Evolutionary conservation across 2,113 vertebrate genomes (phyloP), one percentile per base, ranked within the genome.

Genomic region (Neolamprologus kungweensis): DNA sequence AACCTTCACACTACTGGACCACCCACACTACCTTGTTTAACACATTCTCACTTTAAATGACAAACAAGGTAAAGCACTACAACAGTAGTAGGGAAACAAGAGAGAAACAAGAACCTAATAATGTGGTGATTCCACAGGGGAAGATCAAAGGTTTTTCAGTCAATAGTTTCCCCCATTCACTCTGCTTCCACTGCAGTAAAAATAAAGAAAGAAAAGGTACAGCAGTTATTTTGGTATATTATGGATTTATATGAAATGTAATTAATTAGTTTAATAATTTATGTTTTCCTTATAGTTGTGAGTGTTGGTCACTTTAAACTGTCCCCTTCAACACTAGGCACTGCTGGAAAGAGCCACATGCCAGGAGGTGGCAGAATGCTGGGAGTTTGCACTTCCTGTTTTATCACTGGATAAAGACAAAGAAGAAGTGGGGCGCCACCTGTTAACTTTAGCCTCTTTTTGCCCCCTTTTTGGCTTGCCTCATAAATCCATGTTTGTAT

Each of bases 301-400:
- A 60, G 57, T 60, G 3, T 60, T 33, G 28, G 57, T 33, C 57
- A 60, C 57, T 60, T 31, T 31, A 60, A 60, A 60, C 26, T 4
- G 28, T 1, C 28, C 28, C 58, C 5, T 33, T 33, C 58, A 33
- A 33, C 28, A 63, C 58, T 60, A 60, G 58, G 0, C 16, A 19
- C 16, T 60, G 58, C 0, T 0, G 31, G 28, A 63, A 7, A 35
- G 16, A 35, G 58, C 28, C 58, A 63, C 31, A 28, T 63, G 2
- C 58, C 28, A 63, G 58, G 16, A 19, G 28, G 28, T 63, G 58
- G 28, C 58, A 63, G 58, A 19, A 33, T 35, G 28, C 58, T 35
- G 28, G 28, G 31, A 63, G 58, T 63, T 33, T 63, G 28, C 0
- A 4, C 16, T 63, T 35, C 0, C 57, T 33, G 58, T 60, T 60